Base-by-base conservation (phyloP, 2,797 vertebrate genomes). In the Hylomyscus alleni region DNA sequence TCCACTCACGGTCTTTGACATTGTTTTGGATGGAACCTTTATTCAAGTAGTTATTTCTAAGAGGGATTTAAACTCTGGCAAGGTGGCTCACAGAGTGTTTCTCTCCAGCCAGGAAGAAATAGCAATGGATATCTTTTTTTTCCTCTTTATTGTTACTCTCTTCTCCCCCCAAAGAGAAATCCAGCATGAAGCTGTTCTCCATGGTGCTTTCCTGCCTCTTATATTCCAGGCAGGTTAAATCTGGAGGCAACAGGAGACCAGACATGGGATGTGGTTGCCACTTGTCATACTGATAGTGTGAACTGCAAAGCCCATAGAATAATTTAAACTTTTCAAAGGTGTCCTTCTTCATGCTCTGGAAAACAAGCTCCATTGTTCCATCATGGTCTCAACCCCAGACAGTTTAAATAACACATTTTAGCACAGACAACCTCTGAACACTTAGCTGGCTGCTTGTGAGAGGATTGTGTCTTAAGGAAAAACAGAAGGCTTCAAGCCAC, bases 201-300 rank as follows among this genome's bases (percentile, higher is more conserved):
- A 1, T 2, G 22, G 19, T 2, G 2, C 40, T 31, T n/a, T 12
- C 24, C 58, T 67, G 26, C 9, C 44, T 86, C 77, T 47, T 12
- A 1, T 24, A 52, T 73, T 40, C 44, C 8, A 34, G 81, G 20
- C 14, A 40, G 60, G 26, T 24, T 44, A 11, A 3, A 3, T 54
- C 2, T 9, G 37, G 20, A 37, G 65, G 37, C 47, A 26, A 11
- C 50, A 73, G 20, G 29, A 29, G 81, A 24, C 29, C 12, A 3
- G 5, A 24, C n/a, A 11, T 1, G 1, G 50, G 19, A 14, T 0
- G 0, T 0, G 9, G 44, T 50, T 37, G 31, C 9, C 24, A 1
- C 9, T 34, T 88, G 37, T 65, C 26, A 81, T 1, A 14, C 58
- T 0, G 3, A 34, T 1, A 1, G n/a, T 1, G 1, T 76, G 50